phyloP scores from a whole-genome alignment of 2,888 invertebrate species.

The Tetranychus piercei region DNA sequence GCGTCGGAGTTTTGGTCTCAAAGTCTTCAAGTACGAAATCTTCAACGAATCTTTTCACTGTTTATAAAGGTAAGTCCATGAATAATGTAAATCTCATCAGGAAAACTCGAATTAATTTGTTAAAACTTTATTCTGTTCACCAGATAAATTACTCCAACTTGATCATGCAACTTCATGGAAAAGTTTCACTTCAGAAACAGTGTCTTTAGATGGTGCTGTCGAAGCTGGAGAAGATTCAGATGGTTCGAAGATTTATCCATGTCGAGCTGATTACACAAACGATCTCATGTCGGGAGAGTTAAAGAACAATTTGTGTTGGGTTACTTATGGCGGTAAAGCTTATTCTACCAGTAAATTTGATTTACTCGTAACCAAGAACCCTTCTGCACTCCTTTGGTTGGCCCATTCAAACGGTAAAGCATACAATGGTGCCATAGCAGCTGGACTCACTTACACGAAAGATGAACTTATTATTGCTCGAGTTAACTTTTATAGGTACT shows the following conservation, averaged over 20 bases:
- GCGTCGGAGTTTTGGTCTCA: too few relatives aligned
- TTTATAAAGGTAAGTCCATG: too few relatives aligned
- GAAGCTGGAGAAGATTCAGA: background rate
- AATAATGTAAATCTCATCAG: too few relatives aligned
- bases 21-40: too few relatives aligned
- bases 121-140: too few relatives aligned
- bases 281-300: background rate
- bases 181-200: too few relatives aligned
- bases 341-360: background rate
- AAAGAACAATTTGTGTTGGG: background rate
- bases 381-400: background rate
- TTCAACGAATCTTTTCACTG: too few relatives aligned
- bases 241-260: background rate
- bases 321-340: background rate
- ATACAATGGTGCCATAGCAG: background rate
- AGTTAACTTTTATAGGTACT: too few relatives aligned
- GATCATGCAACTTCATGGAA: too few relatives aligned
- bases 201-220: background rate
- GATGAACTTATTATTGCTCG: background rate
- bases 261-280: background rate
- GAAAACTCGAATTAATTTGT: too few relatives aligned
- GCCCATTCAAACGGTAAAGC: background rate
- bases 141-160: too few relatives aligned
- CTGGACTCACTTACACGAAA: background rate
- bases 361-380: background rate